Base-by-base conservation (phyloP, 2,888 invertebrate genomes). In the Disparrhopalites patrizii region DNA sequence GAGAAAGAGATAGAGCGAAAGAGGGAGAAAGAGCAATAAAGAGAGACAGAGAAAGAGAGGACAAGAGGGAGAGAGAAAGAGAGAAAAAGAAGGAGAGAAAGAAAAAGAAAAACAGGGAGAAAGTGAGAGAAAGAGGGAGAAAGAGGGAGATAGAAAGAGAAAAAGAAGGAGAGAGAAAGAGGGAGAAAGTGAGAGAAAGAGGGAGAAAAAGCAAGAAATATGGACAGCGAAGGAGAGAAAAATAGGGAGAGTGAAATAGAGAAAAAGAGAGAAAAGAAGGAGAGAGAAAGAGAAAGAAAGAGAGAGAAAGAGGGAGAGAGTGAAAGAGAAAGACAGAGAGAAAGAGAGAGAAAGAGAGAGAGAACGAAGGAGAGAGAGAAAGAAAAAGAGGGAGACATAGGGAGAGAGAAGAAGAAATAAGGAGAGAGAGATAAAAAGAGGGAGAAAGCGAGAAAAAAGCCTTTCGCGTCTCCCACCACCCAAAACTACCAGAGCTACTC, bases 71-170 rank as follows among this genome's bases (percentile, higher is more conserved):
- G 28, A 15, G 51, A 25, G 38, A 27, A 55, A n/a, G 64, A 50
- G 56, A 33, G 62, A n/a, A 33, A 25, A 15, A 27, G 55, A 50
- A 56, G 50, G 23, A 50, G 57, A 57, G 52, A 10, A 38, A 51
- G 51, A 61, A 33, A n/a, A n/a, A n/a, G n/a, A n/a, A n/a, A 61
- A 61, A 52, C 40, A 54, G n/a, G 36, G 31, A 47, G n/a, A 20
- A 47, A 47, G 47, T 13, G 27, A 20, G 50, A n/a, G n/a, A n/a
- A n/a, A n/a, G n/a, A n/a, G n/a, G n/a, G n/a, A n/a, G n/a, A n/a
- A n/a, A n/a, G n/a, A 50, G 3, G 23, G 13, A 10, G 20, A 13
- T 50, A 13, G 18, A 50, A 20, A 18, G 20, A 25, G 13, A n/a
- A n/a, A n/a, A n/a, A n/a, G n/a, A n/a, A n/a, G n/a, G n/a, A n/a